These are phyloP conservation scores for Microcebus tavaratra DNA, from an alignment of 2,113 vertebrate genomes.

Conservation along the genomic window DNA sequence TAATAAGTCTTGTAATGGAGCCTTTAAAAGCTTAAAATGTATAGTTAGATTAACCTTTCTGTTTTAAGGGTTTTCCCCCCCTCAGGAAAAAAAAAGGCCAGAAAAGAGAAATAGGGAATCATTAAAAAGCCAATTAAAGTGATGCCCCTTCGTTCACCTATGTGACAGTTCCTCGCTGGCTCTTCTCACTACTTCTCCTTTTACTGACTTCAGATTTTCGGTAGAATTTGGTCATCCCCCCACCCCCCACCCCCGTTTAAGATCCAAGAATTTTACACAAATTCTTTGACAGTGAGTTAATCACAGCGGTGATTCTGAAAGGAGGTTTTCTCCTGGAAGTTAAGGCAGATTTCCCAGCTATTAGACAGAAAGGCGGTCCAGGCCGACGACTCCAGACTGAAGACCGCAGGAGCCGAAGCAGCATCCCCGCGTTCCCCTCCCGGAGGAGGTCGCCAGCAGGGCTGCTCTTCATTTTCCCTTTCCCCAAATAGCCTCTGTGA, in stretches of 20 bases:
- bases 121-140: slow-evolving; percentile 85
- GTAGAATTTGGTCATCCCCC: slow-evolving; percentile 62
- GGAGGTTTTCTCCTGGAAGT: not conserved
- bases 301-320: not conserved
- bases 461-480: not conserved
- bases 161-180: slow-evolving; percentile 42
- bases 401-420: rapidly evolving
- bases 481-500: not conserved
- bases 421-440: too few species aligned
- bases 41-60: slow-evolving; percentile 93
- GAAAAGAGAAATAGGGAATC: slow-evolving; percentile 77
- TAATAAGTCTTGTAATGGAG: slow-evolving; percentile 90
- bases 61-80: slow-evolving; percentile 75
- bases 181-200: slow-evolving; percentile 18
- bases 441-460: too few species aligned
- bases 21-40: slow-evolving; percentile 93
- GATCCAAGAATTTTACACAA: slow-evolving; percentile 31
- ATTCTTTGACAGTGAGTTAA: not conserved
- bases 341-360: not conserved
- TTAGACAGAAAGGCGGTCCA: not conserved
- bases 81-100: slow-evolving; percentile 34
- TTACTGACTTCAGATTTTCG: slow-evolving; percentile 59
- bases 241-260: slow-evolving; percentile 30
- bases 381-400: too few species aligned
- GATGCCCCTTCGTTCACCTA: slow-evolving; percentile 49